A percentile compares a stretch with the other conserved stretches of the same genome.
phyloP scores from a whole-genome alignment of 2,113 vertebrate species.

The Bos taurus region DNA sequence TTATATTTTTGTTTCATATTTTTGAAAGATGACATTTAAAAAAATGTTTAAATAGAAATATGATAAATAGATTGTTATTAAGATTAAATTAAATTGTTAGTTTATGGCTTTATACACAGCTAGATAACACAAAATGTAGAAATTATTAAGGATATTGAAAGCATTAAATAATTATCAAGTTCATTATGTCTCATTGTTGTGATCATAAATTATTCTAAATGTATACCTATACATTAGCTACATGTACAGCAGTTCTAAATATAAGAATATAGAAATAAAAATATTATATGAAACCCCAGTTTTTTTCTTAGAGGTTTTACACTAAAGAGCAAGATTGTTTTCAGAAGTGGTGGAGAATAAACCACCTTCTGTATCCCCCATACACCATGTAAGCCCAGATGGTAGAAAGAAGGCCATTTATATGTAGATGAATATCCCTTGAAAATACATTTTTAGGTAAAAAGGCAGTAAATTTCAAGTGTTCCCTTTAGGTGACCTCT shows the following conservation, averaged over 20 bases:
- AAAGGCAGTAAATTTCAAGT: background rate
- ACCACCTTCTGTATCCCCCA: background rate
- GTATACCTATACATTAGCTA: background rate
- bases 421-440: too few relatives aligned
- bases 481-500: background rate
- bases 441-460: background rate
- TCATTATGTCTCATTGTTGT: background rate
- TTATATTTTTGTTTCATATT: background rate
- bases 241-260: background rate
- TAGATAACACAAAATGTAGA: background rate
- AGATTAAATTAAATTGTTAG: background rate
- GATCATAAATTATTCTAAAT: background rate
- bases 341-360: background rate
- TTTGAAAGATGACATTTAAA: background rate
- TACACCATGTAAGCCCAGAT: background rate
- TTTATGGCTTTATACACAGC: background rate
- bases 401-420: background rate
- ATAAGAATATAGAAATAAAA: background rate
- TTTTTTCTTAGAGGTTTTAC: background rate
- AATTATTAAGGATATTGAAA: background rate
- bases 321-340: background rate
- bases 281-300: background rate
- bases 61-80: background rate
- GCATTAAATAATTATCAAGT: background rate
- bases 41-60: background rate